phyloP scores from a whole-genome alignment of 2,113 vertebrate species.

The Poeciliopsis prolifica region DNA sequence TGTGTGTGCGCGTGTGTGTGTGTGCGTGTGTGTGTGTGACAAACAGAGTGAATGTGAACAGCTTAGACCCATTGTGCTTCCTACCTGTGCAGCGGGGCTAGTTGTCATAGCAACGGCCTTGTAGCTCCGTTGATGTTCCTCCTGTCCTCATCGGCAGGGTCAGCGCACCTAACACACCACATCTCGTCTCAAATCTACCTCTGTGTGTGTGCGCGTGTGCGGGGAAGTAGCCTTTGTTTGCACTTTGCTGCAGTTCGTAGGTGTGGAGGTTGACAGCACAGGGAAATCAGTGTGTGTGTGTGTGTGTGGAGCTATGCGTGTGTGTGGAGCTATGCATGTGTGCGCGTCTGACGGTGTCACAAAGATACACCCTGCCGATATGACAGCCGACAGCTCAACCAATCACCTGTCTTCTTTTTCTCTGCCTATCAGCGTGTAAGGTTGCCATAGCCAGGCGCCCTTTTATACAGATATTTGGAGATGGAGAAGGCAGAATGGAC shows the following conservation, averaged over 20 bases:
- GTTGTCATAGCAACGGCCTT: constrained; percentile 82
- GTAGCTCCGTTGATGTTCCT: constrained; percentile 77
- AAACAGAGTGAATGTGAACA: constrained; percentile 64
- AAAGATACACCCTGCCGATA: constrained; percentile 72
- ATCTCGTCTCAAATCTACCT: constrained; percentile 57
- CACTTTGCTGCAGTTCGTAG: constrained; percentile 65
- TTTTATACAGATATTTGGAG: constrained; percentile 73
- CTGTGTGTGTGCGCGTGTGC: constrained; percentile 19
- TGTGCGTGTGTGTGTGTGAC: constrained; percentile 33
- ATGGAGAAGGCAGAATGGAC: constrained; percentile 66
- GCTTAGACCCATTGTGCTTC: constrained; percentile 77
- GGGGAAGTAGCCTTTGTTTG: constrained; percentile 67
- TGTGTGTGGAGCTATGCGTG: constrained; percentile 19
- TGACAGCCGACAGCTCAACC: constrained; percentile 73
- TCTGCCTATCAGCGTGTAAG: constrained; percentile 68
- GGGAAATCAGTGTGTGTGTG: constrained; percentile 34
- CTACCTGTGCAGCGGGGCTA: constrained; percentile 77
- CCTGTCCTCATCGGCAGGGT: constrained; percentile 80
- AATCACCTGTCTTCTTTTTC: constrained; percentile 67
- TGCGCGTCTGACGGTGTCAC: constrained; percentile 56
- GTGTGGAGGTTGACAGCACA: constrained; percentile 65
- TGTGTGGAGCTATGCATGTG: constrained; percentile 5
- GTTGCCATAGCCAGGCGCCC: constrained; percentile 62
- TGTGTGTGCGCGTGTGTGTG: constrained; percentile 36
- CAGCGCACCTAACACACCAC: constrained; percentile 73